A percentile compares a stretch with the other conserved stretches of the same genome.
Evolutionary conservation across 2,888 invertebrate species (phyloP).

Genomic region (Phengaris alcon): DNA sequence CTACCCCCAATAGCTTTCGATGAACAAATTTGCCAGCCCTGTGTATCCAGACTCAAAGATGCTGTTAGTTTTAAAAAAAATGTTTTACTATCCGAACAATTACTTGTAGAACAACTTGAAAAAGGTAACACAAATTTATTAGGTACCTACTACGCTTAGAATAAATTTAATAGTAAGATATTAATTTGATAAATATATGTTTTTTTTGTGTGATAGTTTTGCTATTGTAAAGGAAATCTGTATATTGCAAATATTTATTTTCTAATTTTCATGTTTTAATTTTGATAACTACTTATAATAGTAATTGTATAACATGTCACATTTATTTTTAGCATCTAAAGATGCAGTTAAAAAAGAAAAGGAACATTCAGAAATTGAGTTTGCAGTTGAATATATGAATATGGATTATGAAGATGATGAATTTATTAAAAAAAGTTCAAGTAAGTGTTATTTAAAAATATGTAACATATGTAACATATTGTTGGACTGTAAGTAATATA

Average conservation of each 20-base stretch:
- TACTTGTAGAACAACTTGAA: conserved; percentile 31
- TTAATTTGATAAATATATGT: no score
- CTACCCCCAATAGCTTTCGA: conserved; percentile 34
- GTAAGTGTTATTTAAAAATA: conserved; percentile 11
- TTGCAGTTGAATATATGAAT: conserved; percentile 20
- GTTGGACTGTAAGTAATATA: no score
- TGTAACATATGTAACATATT: no score
- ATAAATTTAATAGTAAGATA: no score
- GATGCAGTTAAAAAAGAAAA: conserved; percentile 30
- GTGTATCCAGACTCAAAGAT: conserved; percentile 47
- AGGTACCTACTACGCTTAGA: no score
- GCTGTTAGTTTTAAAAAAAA: conserved; percentile 48
- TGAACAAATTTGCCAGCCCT: conserved; percentile 52
- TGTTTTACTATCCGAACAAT: conserved; percentile 33
- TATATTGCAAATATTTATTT: no score
- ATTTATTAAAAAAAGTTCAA: conserved; percentile 28
- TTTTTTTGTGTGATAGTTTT: no score
- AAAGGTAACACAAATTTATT: conserved; percentile 27
- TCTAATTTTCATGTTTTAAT: no score
- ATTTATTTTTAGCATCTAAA: conserved; percentile 12
- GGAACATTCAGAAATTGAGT: conserved; percentile 32
- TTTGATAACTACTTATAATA: no score
- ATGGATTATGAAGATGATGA: conserved; percentile 31
- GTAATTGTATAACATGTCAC: no score
- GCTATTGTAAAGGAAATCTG: no score